Evolutionary conservation across 2,888 invertebrate species (phyloP).

Genomic region (Smittia aterrima): DNA sequence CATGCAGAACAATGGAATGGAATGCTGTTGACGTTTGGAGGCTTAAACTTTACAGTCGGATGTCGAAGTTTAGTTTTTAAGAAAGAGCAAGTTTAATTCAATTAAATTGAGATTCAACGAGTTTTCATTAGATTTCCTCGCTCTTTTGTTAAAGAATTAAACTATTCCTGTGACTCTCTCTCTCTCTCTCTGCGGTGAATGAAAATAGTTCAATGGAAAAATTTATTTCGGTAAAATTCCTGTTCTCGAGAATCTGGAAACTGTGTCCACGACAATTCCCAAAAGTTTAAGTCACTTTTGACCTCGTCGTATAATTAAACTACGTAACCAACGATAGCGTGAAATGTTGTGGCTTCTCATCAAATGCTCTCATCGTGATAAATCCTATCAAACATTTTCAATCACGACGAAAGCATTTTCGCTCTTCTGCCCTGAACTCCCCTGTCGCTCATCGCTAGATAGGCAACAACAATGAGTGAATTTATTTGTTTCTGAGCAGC

Average conservation of each 20-base stretch:
- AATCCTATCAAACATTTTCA: slow-evolving; percentile 14
- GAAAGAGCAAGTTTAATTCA: too few relatives aligned
- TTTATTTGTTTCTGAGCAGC: not conserved
- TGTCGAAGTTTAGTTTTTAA: not conserved
- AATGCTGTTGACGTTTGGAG: not conserved
- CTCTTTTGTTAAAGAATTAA: too few relatives aligned
- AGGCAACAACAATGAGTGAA: not conserved
- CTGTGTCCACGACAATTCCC: not conserved
- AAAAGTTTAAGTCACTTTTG: too few relatives aligned
- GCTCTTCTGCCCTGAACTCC: too few relatives aligned
- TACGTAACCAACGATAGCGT: not conserved
- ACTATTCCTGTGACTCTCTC: too few relatives aligned
- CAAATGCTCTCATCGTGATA: not conserved
- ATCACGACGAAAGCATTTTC: not conserved
- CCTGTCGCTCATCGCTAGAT: not conserved
- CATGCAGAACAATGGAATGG: not conserved
- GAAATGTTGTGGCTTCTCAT: not conserved
- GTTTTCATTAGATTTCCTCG: too few relatives aligned
- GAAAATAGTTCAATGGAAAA: too few relatives aligned
- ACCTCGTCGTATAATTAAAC: not conserved
- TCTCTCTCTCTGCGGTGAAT: too few relatives aligned
- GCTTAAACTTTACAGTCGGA: not conserved
- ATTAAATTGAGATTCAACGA: too few relatives aligned
- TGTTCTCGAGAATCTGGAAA: not conserved
- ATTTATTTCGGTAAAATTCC: too few relatives aligned